phyloP scores from a whole-genome alignment of 2,888 invertebrate genomes.

The Sthenelais limicola region DNA sequence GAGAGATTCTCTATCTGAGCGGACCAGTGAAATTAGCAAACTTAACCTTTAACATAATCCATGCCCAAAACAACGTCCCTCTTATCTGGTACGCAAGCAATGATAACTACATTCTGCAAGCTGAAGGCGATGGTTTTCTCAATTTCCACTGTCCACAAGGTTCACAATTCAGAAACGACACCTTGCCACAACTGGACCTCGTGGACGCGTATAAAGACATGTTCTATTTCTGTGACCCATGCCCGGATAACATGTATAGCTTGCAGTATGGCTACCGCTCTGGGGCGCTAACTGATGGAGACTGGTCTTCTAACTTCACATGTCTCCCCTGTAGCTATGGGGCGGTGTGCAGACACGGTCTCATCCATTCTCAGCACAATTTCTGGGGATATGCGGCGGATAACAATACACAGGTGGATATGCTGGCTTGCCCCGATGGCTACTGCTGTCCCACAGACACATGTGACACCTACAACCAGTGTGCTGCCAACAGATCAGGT shows the following conservation, averaged over 20 bases:
- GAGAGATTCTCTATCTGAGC: constrained; percentile 29
- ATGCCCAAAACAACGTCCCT: background rate
- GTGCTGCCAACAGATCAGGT: constrained; percentile 24
- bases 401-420: background rate
- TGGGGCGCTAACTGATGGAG: background rate
- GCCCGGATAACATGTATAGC: constrained; percentile 21
- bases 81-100: constrained; percentile 38
- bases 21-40: constrained; percentile 19
- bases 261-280: constrained; percentile 18
- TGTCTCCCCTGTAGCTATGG: constrained; percentile 38
- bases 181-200: constrained; percentile 5
- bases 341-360: constrained; percentile 20
- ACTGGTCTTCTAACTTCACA: constrained; percentile 16
- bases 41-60: constrained; percentile 9
- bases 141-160: constrained; percentile 36
- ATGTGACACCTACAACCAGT: constrained; percentile 29
- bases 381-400: constrained; percentile 41
- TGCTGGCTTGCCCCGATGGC: constrained; percentile 18
- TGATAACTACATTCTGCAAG: background rate
- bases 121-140: constrained; percentile 9
- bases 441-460: constrained; percentile 33
- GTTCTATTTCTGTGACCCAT: constrained; percentile 37
- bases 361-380: constrained; percentile 7
- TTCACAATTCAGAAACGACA: constrained; percentile 27
- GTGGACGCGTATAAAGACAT: constrained; percentile 34